Conservation (phyloP, 1,140 invertebrate species). For the Lethrus apterus region DNA sequence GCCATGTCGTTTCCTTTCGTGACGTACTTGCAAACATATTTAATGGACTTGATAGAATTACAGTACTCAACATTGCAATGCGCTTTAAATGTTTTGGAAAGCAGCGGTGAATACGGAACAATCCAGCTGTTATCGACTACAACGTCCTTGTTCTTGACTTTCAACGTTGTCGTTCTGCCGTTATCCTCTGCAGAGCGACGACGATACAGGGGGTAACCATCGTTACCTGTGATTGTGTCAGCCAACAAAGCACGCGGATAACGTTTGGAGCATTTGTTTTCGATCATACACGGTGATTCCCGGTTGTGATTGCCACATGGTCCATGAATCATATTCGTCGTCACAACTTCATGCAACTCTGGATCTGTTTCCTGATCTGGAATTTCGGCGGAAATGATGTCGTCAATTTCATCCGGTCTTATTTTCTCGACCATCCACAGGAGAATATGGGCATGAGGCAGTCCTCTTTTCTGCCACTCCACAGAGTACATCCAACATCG, state of each 20-base stretch:
- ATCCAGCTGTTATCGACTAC: conserved; percentile 39
- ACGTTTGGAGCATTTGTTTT: conserved; percentile 31
- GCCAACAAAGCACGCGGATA: conserved; percentile 27
- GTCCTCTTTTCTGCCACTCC: conserved; percentile 45
- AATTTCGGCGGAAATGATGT: conserved; percentile 41
- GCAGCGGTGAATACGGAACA: conserved; percentile 38
- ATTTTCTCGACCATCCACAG: conserved; percentile 38
- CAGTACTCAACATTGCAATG: conserved; percentile 40
- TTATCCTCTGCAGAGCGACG: conserved; percentile 36
- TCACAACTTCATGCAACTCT: conserved; percentile 25
- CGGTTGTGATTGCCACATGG: conserved; percentile 33
- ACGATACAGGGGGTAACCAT: conserved; percentile 38
- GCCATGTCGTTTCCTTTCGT: conserved; percentile 33
- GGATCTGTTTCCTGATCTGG: conserved; percentile 36
- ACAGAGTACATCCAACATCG: no score
- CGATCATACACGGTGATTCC: conserved; percentile 38
- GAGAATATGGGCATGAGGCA: conserved; percentile 39
- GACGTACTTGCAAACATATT: conserved; percentile 38
- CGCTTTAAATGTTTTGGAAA: conserved; percentile 33
- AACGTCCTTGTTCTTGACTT: conserved; percentile 22
- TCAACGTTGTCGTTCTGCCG: conserved; percentile 32
- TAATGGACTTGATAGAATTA: no score
- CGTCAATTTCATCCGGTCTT: conserved; percentile 32
- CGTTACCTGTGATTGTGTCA: conserved; percentile 30
- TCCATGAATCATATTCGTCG: conserved; percentile 37